phyloP scores from a whole-genome alignment of 2,888 invertebrate genomes.

The Hyalella azteca region DNA sequence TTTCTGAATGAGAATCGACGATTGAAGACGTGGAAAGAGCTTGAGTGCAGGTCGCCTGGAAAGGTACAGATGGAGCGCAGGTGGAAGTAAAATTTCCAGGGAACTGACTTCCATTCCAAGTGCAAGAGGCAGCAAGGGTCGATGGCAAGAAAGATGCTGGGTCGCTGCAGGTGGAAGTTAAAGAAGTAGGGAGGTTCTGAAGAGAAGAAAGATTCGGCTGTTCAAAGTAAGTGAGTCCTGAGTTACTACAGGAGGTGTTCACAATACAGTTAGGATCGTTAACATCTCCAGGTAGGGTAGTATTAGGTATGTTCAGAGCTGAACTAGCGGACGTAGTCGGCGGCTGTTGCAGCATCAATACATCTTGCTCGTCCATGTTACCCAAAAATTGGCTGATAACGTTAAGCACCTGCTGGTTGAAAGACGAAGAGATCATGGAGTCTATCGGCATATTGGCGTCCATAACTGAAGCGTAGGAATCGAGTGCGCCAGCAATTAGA shows the following conservation, averaged over 20 bases:
- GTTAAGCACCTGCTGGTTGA: conserved; percentile 57
- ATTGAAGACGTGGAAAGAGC: too few relatives aligned
- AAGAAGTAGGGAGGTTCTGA: neutral
- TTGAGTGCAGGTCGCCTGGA: too few relatives aligned
- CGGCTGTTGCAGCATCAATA: neutral
- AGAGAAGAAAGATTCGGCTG: neutral
- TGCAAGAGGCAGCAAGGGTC: too few relatives aligned
- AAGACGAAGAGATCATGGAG: conserved; percentile 57
- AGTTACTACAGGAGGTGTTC: neutral
- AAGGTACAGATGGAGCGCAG: too few relatives aligned
- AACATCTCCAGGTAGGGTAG: neutral
- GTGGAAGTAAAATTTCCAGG: too few relatives aligned
- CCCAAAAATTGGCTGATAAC: conserved; percentile 54
- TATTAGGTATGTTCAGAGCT: neutral
- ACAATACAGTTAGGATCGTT: neutral
- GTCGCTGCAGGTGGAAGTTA: neutral
- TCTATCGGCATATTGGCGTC: conserved; percentile 50
- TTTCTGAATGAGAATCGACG: too few relatives aligned
- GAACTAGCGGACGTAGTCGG: neutral
- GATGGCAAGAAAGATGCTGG: too few relatives aligned
- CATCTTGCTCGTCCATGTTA: conserved; percentile 55
- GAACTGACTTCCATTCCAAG: too few relatives aligned
- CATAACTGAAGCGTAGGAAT: conserved; percentile 11
- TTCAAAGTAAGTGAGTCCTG: neutral
- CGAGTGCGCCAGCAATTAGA: neutral